A percentile compares a stretch with the other conserved stretches of the same genome.
phyloP scores from a whole-genome alignment of 2,888 invertebrate genomes.

The Macrosiphum euphorbiae region DNA sequence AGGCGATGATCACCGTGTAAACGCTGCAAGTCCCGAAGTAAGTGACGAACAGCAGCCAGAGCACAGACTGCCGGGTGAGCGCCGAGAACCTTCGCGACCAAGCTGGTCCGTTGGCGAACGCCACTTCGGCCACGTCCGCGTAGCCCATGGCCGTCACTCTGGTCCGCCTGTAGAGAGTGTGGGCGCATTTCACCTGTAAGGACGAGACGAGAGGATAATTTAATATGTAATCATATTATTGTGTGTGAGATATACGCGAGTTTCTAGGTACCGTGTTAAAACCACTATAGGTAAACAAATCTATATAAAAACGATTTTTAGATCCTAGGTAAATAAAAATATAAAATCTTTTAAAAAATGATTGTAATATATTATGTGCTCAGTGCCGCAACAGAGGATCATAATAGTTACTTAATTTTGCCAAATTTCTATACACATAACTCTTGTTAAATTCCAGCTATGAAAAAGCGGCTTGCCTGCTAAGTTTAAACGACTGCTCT shows the following conservation, averaged over 20 bases:
- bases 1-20: conserved; percentile 93
- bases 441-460: not conserved
- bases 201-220: not conserved
- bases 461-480: not conserved
- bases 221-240: too few species aligned
- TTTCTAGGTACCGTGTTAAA: not conserved
- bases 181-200: conserved; percentile 83
- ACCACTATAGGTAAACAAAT: not conserved
- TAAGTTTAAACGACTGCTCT: not conserved
- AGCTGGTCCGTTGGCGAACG: conserved; percentile 83
- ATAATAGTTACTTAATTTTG: not conserved
- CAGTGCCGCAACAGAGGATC: not conserved
- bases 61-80: conserved; percentile 74
- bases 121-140: conserved; percentile 86
- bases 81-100: conserved; percentile 77
- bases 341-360: not conserved
- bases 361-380: not conserved
- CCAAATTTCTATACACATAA: not conserved
- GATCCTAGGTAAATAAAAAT: not conserved
- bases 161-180: conserved; percentile 82
- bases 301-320: not conserved
- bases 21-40: conserved; percentile 98
- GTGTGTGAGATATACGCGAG: not conserved
- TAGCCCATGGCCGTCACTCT: conserved; percentile 84
- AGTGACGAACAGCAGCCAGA: conserved; percentile 80